Evolutionary conservation across 2,888 invertebrate species (phyloP), one percentile per base, ranked within the genome.

Genomic region (Torymus aiolomorphi): DNA sequence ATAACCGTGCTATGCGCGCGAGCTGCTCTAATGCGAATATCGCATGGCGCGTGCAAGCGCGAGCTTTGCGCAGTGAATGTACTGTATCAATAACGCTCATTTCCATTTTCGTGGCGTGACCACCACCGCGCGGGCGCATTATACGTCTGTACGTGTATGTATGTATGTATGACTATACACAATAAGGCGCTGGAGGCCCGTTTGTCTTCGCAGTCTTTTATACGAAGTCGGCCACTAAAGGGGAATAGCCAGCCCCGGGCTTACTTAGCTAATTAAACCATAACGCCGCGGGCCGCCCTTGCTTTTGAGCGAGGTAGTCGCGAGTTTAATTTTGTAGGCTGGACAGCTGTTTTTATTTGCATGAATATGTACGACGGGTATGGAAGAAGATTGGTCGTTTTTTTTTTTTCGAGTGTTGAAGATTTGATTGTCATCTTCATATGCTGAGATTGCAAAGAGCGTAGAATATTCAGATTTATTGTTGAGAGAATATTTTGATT

Each of bases 251-350:
- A 14, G 24, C 31, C 8, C 52, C 24, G 2, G 8, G 20, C 52
- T 61, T 31, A 67, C 76, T 76, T 69, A 76, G 62, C 42, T 76
- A 70, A 76, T 76, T 76, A 49, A 76, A 69, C 20, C 57, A 14
- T 56, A n/a, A 42, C 62, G 5, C 31, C 31, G 31, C n/a, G 11
- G 12, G 14, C 1, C n/a, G 49, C 16, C 12, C 10, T 71, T 31
- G n/a, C 31, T 31, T 31, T 3, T 31, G 2, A 31, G 5, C 5
- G 31, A 20, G 20, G 20, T 20, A 31, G 31, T 31, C 31, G 31
- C 31, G 5, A 31, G 31, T 31, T 3, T 31, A 31, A 31, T 31
- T 31, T 31, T 31, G 4, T 31, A 31, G 5, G 5, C 31, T 31
- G 31, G 31, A 31, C 31, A 31, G 31, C 31, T 31, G 31, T 31